A percentile compares a stretch with the other conserved stretches of the same genome.
Evolutionary conservation across 1,140 invertebrate genomes (phyloP).

Genomic region (Steinernema feltiae): DNA sequence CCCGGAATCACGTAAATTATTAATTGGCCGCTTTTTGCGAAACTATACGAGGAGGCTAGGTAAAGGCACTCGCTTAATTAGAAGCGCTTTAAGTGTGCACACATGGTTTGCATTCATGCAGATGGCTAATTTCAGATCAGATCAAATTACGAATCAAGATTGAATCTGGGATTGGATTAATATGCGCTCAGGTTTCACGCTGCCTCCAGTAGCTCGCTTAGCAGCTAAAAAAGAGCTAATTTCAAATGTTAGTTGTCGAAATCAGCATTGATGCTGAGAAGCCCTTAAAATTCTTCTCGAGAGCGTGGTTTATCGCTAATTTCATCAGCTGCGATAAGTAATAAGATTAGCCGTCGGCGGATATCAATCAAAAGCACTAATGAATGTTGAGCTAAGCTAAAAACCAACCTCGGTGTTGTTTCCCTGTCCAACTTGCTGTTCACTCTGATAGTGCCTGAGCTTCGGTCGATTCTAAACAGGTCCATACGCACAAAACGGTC

Average conservation of each 20-base stretch:
- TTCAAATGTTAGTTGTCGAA: too few species aligned
- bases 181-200: not conserved
- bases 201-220: not conserved
- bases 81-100: not conserved
- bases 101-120: too few species aligned
- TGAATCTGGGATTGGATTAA: not conserved
- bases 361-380: constrained; percentile 1
- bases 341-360: not conserved
- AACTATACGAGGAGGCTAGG: not conserved
- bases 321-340: not conserved
- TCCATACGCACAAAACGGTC: constrained; percentile 43
- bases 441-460: constrained; percentile 83
- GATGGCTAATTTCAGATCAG: not conserved
- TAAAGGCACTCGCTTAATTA: not conserved
- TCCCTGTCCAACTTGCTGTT: constrained; percentile 85
- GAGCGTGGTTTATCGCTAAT: not conserved
- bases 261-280: not conserved
- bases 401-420: constrained; percentile 71
- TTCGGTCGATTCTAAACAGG: constrained; percentile 78
- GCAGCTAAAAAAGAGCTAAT: not conserved
- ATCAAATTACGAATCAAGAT: not conserved
- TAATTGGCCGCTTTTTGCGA: not conserved
- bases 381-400: not conserved
- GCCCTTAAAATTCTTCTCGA: not conserved
- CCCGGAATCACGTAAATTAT: not conserved